Evolutionary conservation across 2,797 vertebrate genomes (phyloP).

Genomic region (Hephaestus fuliginosus): DNA sequence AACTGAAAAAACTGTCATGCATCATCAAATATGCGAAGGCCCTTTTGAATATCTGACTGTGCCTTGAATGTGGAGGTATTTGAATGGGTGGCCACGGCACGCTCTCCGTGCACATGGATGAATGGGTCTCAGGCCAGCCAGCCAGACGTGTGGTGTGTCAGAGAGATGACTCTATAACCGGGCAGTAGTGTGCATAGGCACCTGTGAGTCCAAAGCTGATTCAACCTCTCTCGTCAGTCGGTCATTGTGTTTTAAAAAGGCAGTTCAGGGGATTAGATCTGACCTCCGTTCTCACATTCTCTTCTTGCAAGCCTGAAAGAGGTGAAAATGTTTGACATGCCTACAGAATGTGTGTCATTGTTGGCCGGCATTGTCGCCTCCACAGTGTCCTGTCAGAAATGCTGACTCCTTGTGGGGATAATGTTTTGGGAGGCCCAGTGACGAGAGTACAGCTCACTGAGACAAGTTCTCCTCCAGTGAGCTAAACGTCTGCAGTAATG

Average conservation of each 20-base stretch:
- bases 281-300: constrained; percentile 44
- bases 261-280: constrained; percentile 50
- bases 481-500: constrained; percentile 13
- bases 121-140: constrained; percentile 59
- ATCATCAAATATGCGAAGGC: constrained; percentile 78
- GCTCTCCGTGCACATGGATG: constrained; percentile 58
- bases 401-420: constrained; percentile 55
- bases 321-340: constrained; percentile 53
- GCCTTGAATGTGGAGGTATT: constrained; percentile 74
- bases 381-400: constrained; percentile 51
- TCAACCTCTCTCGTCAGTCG: constrained; percentile 32
- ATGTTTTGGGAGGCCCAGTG: constrained; percentile 33
- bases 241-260: constrained; percentile 51
- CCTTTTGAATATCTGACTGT: constrained; percentile 73
- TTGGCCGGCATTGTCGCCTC: constrained; percentile 50
- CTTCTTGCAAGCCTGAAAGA: constrained; percentile 43
- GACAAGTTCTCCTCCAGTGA: constrained; percentile 18
- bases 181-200: constrained; percentile 37
- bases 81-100: constrained; percentile 60
- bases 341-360: constrained; percentile 64
- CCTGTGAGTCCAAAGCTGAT: constrained; percentile 46
- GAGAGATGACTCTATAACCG: constrained; percentile 46
- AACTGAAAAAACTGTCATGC: constrained; percentile 73
- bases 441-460: constrained; percentile 42
- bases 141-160: constrained; percentile 56